Percentiles rank a stretch among this genome's conserved stretches.
phyloP scores from a whole-genome alignment of 2,113 vertebrate genomes.

The Stigmatopora nigra region DNA sequence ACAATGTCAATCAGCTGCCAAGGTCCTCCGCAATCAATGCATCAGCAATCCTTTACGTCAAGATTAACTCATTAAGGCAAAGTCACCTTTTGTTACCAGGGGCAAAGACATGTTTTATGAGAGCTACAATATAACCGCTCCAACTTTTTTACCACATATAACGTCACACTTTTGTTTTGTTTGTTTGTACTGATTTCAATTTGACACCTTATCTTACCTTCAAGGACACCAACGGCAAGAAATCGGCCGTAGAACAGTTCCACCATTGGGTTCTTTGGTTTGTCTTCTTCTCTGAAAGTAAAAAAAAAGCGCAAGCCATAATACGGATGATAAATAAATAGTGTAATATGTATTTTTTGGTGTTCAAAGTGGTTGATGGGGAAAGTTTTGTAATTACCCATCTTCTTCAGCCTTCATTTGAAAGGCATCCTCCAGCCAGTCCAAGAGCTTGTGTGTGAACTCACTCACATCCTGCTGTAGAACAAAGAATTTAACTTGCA shows the following conservation, averaged over 20 bases:
- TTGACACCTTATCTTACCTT: constrained; percentile 74
- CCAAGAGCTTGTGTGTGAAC: constrained; percentile 95
- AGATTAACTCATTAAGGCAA: constrained; percentile 65
- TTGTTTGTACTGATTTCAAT: constrained; percentile 15
- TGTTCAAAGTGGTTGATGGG: background rate
- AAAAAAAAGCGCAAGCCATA: background rate
- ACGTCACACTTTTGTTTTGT: constrained; percentile 7
- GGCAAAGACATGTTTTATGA: constrained; percentile 41
- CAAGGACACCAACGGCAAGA: constrained; percentile 89
- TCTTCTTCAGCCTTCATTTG: constrained; percentile 96
- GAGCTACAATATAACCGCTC: constrained; percentile 23
- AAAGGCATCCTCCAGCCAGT: constrained; percentile 98
- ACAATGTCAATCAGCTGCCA: constrained; percentile 62
- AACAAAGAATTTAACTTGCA: constrained; percentile 15
- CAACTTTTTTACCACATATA: constrained; percentile 7
- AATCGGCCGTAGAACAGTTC: constrained; percentile 96
- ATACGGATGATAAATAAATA: background rate
- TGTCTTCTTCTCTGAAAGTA: constrained; percentile 85
- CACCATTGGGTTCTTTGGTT: constrained; percentile 98
- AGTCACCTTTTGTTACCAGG: constrained; percentile 62
- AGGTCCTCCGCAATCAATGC: constrained; percentile 62
- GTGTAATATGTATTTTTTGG: background rate
- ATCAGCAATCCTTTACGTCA: constrained; percentile 44
- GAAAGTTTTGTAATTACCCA: constrained; percentile 41
- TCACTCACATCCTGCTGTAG: constrained; percentile 96